Percentiles rank a stretch among this genome's conserved stretches.
Conservation (phyloP, 1,140 invertebrate genomes). For the Rhagoletis pomonella region DNA sequence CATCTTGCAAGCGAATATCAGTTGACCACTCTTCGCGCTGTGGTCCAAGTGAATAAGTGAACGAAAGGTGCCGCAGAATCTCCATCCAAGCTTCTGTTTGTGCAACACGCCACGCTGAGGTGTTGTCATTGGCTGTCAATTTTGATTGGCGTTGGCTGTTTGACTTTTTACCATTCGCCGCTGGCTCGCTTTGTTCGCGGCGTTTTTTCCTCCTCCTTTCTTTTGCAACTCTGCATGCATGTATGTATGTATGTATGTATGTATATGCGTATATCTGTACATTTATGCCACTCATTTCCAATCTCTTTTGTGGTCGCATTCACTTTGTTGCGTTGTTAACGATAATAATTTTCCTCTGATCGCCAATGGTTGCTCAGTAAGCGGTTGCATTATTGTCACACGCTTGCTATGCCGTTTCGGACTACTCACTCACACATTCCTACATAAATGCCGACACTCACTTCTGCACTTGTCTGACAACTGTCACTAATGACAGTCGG, state of each 20-base stretch:
- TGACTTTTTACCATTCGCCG: background rate
- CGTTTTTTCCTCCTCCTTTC: background rate
- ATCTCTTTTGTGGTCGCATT: conserved; percentile 31
- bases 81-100: background rate
- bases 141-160: conserved; percentile 48
- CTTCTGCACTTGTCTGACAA: conserved; percentile 25
- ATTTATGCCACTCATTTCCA: background rate
- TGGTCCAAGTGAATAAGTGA: background rate
- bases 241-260: too few species aligned
- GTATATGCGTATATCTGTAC: too few species aligned
- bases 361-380: background rate
- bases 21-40: background rate
- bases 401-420: background rate
- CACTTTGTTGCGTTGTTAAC: conserved; percentile 19
- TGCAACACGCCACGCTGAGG: conserved; percentile 40
- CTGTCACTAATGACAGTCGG: conserved; percentile 43
- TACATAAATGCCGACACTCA: background rate
- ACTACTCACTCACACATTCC: conserved; percentile 29
- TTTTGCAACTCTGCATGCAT: background rate
- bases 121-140: conserved; percentile 49
- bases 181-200: background rate
- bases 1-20: background rate
- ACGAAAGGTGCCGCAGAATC: background rate
- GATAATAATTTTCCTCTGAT: background rate
- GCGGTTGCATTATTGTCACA: conserved; percentile 38